Base-by-base conservation (phyloP, 2,113 vertebrate genomes). In the Taxidea taxus region DNA sequence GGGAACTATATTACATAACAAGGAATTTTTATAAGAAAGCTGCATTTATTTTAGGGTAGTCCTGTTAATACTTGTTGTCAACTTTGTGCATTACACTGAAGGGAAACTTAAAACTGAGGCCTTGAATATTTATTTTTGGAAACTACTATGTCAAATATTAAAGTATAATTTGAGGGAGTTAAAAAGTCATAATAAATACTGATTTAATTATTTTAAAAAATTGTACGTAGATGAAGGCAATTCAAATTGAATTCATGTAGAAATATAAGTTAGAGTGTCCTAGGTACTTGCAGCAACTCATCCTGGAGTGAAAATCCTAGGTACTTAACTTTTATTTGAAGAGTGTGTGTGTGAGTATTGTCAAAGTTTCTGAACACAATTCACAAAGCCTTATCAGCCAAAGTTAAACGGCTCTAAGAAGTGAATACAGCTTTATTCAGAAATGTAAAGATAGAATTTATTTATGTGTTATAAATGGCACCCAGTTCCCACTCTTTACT, bases 401-500 rank as follows among this genome's bases (percentile, higher is more conserved):
- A 95, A 97, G 42, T 83, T 88, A 93, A 89, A 58, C 75, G 85
- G 60, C 94, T 97, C 68, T 87, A 39, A 83, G 47, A 97, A 93
- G 60, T 29, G 56, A 95, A 87, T 96, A 87, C 74, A 95, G 74
- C 94, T 98, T 98, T 97, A 68, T 96, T 97, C 90, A 93, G 39
- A 91, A 93, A 90, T 91, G 86, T 94, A 74, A 74, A 92, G 54
- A 58, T 90, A 78, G 56, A 74, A 29, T 83, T 87, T 94, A 85
- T 87, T 77, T 87, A 78, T 87, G 83, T 97, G 58, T 93, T 90
- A 77, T 58, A 70, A 1, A 81, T 70, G 68, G 39, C 95, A 94
- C 89, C 85, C 89, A 95, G 90, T 97, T 98, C 94, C 80, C 75
- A 92, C 94, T 95, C 90, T 95, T 97, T 97, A 74, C 92, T 97